Evolutionary conservation across 2,888 invertebrate genomes (phyloP), one percentile per base, ranked within the genome.

Genomic region (Aleiodes alternator): DNA sequence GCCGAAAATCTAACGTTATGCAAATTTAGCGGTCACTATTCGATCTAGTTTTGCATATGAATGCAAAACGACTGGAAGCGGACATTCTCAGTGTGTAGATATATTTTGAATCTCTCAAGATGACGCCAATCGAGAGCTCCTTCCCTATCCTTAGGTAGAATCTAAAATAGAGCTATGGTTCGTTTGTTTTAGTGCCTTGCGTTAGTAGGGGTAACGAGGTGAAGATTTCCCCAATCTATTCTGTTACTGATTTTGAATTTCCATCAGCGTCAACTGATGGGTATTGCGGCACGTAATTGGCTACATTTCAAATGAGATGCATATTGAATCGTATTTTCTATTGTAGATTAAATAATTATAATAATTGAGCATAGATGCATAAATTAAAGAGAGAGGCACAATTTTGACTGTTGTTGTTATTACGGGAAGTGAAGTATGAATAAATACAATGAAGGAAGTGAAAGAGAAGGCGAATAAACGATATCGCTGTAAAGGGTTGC

Each of bases 1-100:
- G 87, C 87, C 86, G 87, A 84, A 87, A 87, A 88, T 88, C 88
- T 88, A 84, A 86, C 88, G 86, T 88, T 89, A 89, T 88, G 89
- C 84, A 89, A 87, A 89, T 88, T 73, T 82, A 76, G 84, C 83
- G 86, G 84, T 83, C 86, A 86, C 85, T 85, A 86, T 86, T 84
- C 84, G 87, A 87, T 76, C 76, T 84, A 85, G 84, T 84, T 89
- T 89, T 89, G 87, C 89, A 89, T 88, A 87, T 85, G 87, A 88
- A 89, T 87, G 83, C 84, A 80, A 74, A 81, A 80, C 55, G 53
- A 71, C 9, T 53, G 73, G 75, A 72, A 9, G 38, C 51, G 59
- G 50, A 43, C 55, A 72, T 72, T 70, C 73, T 74, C 73, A 76
- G 16, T 69, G 61, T 73, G 69, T 43, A 9, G 75, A 74, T 79